Evolutionary conservation across 2,797 vertebrate species (phyloP), one percentile per base, ranked within the genome.

Genomic region (Melanotaenia parkinsoni): DNA sequence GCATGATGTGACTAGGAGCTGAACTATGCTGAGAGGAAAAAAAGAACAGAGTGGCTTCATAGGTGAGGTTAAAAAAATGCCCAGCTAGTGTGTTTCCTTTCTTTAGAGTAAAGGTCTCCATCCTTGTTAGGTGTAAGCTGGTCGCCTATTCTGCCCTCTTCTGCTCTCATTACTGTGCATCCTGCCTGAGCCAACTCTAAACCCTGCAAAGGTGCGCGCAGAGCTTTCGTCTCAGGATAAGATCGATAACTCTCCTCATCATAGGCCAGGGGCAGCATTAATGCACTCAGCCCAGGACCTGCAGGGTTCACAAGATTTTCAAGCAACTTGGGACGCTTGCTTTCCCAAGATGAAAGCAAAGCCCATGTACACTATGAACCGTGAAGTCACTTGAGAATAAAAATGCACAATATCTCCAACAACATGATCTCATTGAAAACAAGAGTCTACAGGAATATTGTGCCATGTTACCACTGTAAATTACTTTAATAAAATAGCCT

Each of bases 231-330:
- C 82, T 77, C 74, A 83, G 85, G 70, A 84, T 76, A 82, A 81
- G 86, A 93, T 91, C 89, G 53, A 93, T 93, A 90, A 63, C 51
- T 81, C 80, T 86, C 85, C 89, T 90, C 89, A 91, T 91, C 80
- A 85, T 79, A 73, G 86, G 78, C 80, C 81, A 77, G 80, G 82
- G 74, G 83, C 82, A 83, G 76, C 53, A 4, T 88, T 91, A 87
- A 92, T 89, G 86, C 87, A 88, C 91, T 91, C 88, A 85, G 80
- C 73, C 67, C 45, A 67, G 61, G 76, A 77, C 69, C 76, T 78
- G 40, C 64, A 59, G 74, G 77, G 72, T 79, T 85, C 72, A 72
- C 74, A n/a, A 70, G 78, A 77, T 78, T 74, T 72, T 66, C 18
- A n/a, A 74, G 68, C 62, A 70, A 70, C 79, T 51, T 73, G 69